These are phyloP conservation scores for Hirtodrosophila cameraria DNA, from an alignment of 2,888 invertebrate genomes.

Conservation along the genomic window DNA sequence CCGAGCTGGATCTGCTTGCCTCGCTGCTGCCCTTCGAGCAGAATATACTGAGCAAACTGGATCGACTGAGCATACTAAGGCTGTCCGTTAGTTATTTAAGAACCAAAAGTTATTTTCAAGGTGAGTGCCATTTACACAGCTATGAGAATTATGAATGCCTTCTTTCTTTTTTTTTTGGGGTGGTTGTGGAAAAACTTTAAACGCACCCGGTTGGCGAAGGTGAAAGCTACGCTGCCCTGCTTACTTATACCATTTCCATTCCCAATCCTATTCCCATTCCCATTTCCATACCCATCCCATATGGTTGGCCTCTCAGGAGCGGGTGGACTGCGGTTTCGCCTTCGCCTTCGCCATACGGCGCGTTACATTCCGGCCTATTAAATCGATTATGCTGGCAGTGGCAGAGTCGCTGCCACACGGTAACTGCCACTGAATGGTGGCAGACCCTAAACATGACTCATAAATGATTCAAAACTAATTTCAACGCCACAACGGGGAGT, in stretches of 20 bases:
- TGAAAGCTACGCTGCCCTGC: constrained; percentile 3
- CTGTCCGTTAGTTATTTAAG: constrained; percentile 99
- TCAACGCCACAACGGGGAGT: constrained; percentile 65
- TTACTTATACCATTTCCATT: neutral
- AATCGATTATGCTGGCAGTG: constrained; percentile 69
- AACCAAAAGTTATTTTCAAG: constrained; percentile 99
- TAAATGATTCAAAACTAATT: constrained; percentile 80
- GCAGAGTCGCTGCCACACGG: constrained; percentile 23
- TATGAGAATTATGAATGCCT: constrained; percentile 1
- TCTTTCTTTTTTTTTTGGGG: neutral
- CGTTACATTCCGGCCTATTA: constrained; percentile 71
- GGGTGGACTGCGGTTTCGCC: constrained; percentile 4
- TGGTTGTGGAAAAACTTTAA: constrained; percentile 29
- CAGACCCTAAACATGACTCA: constrained; percentile 77
- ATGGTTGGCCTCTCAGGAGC: constrained; percentile 45
- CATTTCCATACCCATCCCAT: constrained; percentile 35
- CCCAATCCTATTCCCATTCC: neutral
- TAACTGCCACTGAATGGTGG: constrained; percentile 56
- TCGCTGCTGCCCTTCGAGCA: constrained; percentile 97
- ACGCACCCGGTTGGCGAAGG: neutral
- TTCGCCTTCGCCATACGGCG: constrained; percentile 56
- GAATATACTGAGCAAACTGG: constrained; percentile 98
- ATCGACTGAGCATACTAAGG: constrained; percentile 98
- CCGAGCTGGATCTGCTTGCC: constrained; percentile 98
- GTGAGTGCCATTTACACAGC: constrained; percentile 86